Evolutionary conservation across 1,140 invertebrate genomes (phyloP).

Genomic region (Zaprionus kolodkinae): DNA sequence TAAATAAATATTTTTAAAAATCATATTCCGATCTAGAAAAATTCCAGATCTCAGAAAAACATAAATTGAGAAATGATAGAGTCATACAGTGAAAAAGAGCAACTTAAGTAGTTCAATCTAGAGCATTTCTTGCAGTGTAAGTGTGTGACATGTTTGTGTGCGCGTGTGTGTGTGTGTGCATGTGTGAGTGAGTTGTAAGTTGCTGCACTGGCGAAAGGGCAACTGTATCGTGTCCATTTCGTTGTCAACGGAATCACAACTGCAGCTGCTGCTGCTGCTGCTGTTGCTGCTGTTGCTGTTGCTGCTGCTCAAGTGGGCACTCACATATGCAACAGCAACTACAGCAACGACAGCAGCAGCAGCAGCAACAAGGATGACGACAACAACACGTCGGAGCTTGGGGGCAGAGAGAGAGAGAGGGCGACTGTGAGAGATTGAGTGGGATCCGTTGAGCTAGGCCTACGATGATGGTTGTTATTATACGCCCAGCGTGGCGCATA

Average conservation of each 20-base stretch:
- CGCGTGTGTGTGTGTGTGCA: constrained; percentile 1
- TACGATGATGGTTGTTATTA: constrained; percentile 58
- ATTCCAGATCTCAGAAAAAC: no score
- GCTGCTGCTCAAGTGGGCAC: constrained; percentile 57
- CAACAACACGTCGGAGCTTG: background rate
- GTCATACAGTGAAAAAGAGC: background rate
- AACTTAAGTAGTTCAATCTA: background rate
- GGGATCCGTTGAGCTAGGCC: constrained; percentile 6
- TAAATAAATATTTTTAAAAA: background rate
- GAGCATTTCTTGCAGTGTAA: background rate
- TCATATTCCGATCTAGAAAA: background rate
- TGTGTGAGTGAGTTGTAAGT: constrained; percentile 19
- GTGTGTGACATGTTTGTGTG: background rate
- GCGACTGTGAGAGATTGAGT: background rate
- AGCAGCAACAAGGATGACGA: constrained; percentile 15
- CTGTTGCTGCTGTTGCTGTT: constrained; percentile 30
- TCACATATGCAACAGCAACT: constrained; percentile 54
- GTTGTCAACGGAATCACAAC: constrained; percentile 32
- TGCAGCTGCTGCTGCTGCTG: constrained; percentile 26
- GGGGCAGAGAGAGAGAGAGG: background rate
- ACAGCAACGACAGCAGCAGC: constrained; percentile 7
- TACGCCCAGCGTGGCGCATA: constrained; percentile 75
- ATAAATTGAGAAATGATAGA: background rate
- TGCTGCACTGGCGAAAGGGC: constrained; percentile 33
- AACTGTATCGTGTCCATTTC: constrained; percentile 32